These are phyloP conservation scores for Agriopis marginaria DNA, from an alignment of 2,888 invertebrate species.

Conservation along the genomic window DNA sequence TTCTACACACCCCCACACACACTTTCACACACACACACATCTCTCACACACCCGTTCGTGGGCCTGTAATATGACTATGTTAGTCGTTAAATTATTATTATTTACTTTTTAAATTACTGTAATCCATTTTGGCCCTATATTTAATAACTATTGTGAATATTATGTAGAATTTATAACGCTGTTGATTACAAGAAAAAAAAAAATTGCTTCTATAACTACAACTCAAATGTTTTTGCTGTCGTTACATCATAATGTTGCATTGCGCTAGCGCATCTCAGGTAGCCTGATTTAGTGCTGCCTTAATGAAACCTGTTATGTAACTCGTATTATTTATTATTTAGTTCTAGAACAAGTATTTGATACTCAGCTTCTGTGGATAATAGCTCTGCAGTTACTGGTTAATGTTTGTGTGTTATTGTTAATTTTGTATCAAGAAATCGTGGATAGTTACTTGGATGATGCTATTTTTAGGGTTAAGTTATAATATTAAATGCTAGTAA, in stretches of 20 bases:
- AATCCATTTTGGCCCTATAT: too few relatives aligned
- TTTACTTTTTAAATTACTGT: too few relatives aligned
- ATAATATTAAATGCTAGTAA: background rate
- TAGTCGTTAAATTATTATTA: too few relatives aligned
- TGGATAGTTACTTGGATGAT: background rate
- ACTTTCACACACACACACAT: too few relatives aligned
- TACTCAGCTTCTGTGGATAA: slow-evolving; percentile 78
- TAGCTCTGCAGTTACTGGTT: slow-evolving; percentile 46
- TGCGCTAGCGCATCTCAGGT: slow-evolving; percentile 77
- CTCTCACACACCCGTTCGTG: too few relatives aligned
- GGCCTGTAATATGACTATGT: too few relatives aligned
- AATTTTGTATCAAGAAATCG: background rate
- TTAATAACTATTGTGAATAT: too few relatives aligned
- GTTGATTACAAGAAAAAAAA: too few relatives aligned
- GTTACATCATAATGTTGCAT: slow-evolving; percentile 64
- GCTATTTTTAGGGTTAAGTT: background rate
- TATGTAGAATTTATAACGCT: too few relatives aligned
- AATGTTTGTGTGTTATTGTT: slow-evolving; percentile 25
- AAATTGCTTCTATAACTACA: too few relatives aligned
- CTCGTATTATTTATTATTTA: slow-evolving; percentile 85
- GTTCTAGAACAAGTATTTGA: slow-evolving; percentile 72
- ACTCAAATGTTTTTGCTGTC: slow-evolving; percentile 52
- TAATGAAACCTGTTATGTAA: slow-evolving; percentile 85
- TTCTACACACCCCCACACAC: too few relatives aligned
- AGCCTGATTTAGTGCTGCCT: slow-evolving; percentile 82